Evolutionary conservation across 2,113 vertebrate species (phyloP).

Genomic region (Rhynchomys soricoides): DNA sequence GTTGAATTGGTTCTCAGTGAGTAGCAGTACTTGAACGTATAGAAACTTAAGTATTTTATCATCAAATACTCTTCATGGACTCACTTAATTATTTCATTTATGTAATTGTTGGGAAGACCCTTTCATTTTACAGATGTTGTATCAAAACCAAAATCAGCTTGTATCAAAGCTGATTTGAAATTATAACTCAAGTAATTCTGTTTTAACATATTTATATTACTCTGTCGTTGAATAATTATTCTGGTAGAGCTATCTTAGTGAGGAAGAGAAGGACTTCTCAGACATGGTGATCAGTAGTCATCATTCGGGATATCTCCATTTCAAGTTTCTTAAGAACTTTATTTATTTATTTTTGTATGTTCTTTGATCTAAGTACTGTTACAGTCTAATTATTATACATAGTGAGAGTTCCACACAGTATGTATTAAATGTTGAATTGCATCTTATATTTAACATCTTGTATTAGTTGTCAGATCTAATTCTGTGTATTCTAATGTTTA

Average conservation of each 20-base stretch:
- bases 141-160: slow-evolving; percentile 19
- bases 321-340: slow-evolving; percentile 40
- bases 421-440: slow-evolving; percentile 7
- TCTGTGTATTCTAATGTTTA: slow-evolving; percentile 65
- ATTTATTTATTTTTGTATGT: neutral
- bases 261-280: neutral
- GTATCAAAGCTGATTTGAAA: slow-evolving; percentile 14
- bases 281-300: neutral
- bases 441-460: slow-evolving; percentile 32
- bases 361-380: neutral
- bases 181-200: slow-evolving; percentile 41
- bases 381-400: neutral
- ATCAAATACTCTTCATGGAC: slow-evolving; percentile 25
- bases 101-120: neutral
- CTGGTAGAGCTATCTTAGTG: neutral
- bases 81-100: slow-evolving; percentile 8
- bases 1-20: neutral
- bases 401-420: neutral
- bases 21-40: neutral
- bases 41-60: slow-evolving; percentile 24
- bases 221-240: neutral
- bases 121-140: neutral
- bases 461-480: slow-evolving; percentile 64
- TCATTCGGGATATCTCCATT: slow-evolving; percentile 36
- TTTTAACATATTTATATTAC: neutral